Conservation (phyloP, 2,113 vertebrate genomes). For the Tachuris rubrigastra region DNA sequence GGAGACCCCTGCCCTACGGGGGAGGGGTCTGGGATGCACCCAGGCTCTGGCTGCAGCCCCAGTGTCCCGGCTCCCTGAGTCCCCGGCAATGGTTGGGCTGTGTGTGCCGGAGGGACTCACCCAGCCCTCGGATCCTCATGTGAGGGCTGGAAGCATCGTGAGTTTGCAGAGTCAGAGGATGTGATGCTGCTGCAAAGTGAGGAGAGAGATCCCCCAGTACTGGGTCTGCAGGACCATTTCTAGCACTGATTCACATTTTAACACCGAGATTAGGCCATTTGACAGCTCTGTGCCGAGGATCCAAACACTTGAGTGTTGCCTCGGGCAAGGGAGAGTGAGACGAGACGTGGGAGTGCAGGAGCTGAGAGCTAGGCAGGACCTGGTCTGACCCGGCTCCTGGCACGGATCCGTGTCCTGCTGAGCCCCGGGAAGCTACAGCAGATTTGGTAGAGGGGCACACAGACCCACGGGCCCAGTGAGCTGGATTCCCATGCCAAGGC, state of each 20-base stretch:
- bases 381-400: not conserved
- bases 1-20: not conserved
- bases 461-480: accelerated
- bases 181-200: accelerated
- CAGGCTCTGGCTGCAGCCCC: not conserved
- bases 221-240: not conserved
- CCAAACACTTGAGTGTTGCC: not conserved
- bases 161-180: accelerated
- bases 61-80: accelerated
- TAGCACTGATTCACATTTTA: accelerated
- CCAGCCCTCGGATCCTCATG: accelerated
- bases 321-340: not conserved
- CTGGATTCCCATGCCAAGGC: accelerated
- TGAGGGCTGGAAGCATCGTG: not conserved
- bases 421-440: not conserved
- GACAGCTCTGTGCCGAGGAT: not conserved
- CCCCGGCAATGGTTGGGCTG: accelerated
- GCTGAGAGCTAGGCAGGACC: not conserved
- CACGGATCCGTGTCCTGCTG: not conserved
- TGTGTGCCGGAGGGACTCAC: accelerated
- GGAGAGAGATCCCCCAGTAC: not conserved
- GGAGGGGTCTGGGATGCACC: accelerated
- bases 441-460: not conserved
- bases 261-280: not conserved
- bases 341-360: not conserved